Evolutionary conservation across 2,888 invertebrate species (phyloP).

Genomic region (Leucophenga maculata): DNA sequence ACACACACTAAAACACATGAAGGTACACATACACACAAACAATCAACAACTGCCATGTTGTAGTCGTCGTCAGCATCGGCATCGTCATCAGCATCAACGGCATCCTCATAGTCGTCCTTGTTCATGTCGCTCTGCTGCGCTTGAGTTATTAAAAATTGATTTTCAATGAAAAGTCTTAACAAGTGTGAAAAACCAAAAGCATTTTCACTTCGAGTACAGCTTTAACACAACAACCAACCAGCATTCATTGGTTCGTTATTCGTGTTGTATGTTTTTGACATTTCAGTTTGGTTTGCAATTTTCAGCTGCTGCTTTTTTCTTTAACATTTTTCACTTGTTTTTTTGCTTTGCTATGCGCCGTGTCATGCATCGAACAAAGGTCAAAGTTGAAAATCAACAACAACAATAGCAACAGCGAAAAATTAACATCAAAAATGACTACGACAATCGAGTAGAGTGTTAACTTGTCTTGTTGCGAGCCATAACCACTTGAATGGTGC

Average conservation of each 20-base stretch:
- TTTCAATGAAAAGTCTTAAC: constrained; percentile 58
- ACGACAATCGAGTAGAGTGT: no score
- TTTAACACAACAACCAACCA: constrained; percentile 21
- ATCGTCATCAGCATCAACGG: no score
- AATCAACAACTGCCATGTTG: no score
- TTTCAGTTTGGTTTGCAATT: constrained; percentile 26
- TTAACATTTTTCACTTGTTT: not conserved
- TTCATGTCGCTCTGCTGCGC: not conserved
- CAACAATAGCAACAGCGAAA: constrained; percentile 32
- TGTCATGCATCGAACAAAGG: constrained; percentile 28
- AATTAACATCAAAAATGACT: not conserved
- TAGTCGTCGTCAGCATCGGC: no score
- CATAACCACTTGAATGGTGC: not conserved
- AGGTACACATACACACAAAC: no score
- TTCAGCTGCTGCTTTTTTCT: no score
- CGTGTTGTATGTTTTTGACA: constrained; percentile 55
- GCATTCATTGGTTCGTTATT: constrained; percentile 6
- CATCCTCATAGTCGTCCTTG: no score
- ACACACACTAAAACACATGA: no score
- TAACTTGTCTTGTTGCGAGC: constrained; percentile 50
- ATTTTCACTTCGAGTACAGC: not conserved
- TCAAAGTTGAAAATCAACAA: constrained; percentile 36
- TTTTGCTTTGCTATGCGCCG: not conserved
- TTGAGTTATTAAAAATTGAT: constrained; percentile 54
- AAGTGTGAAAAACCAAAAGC: constrained; percentile 45